Conservation (phyloP, 1,140 invertebrate genomes). For the Spodoptera litura region DNA sequence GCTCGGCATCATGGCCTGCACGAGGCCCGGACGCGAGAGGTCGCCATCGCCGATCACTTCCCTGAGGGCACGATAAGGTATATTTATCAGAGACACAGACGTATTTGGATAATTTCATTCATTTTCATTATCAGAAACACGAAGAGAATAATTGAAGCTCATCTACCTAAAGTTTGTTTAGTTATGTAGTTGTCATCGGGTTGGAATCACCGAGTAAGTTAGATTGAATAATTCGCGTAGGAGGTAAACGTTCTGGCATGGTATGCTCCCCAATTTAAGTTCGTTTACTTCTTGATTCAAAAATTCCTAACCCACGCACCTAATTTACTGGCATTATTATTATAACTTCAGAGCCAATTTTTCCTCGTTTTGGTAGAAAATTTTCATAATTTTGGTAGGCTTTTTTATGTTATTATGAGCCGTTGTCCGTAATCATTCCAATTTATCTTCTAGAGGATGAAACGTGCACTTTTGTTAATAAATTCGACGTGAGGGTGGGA, state of each 20-base stretch:
- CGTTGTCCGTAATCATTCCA: slow-evolving; percentile 24
- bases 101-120: too few species aligned
- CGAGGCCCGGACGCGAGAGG: too few species aligned
- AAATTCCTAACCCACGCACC: slow-evolving; percentile 23
- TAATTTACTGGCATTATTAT: slow-evolving; percentile 29
- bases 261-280: slow-evolving; percentile 31
- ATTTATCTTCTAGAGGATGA: slow-evolving; percentile 18
- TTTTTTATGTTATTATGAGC: slow-evolving; percentile 31
- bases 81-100: too few species aligned
- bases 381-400: slow-evolving; percentile 20
- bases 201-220: slow-evolving; percentile 23
- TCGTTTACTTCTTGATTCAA: slow-evolving; percentile 31
- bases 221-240: slow-evolving; percentile 41
- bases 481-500: background rate
- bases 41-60: too few species aligned
- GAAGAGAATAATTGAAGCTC: background rate
- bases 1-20: too few species aligned
- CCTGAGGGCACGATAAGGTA: too few species aligned
- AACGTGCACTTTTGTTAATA: slow-evolving; percentile 10
- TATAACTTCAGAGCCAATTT: slow-evolving; percentile 27
- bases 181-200: background rate
- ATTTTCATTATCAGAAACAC: too few species aligned
- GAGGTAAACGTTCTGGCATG: slow-evolving; percentile 19
- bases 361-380: slow-evolving; percentile 19
- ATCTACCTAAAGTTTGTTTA: background rate